phyloP scores from a whole-genome alignment of 2,797 vertebrate species.

The Neomorphus geoffroyi region DNA sequence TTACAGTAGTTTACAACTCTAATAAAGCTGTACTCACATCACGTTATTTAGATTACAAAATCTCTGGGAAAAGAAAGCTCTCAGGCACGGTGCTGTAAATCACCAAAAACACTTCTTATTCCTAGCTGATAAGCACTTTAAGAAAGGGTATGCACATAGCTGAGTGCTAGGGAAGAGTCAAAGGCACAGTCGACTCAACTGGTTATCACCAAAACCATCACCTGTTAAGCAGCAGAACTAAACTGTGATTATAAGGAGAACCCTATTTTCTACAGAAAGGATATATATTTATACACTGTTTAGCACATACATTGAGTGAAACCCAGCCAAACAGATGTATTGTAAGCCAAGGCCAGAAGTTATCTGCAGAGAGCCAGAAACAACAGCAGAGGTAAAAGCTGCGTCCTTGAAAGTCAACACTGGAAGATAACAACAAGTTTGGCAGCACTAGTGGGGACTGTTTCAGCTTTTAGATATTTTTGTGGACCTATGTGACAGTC shows the following conservation, averaged over 20 bases:
- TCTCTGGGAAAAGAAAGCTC: background rate
- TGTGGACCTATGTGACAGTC: background rate
- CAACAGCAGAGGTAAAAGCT: background rate
- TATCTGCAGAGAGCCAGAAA: background rate
- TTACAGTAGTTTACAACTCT: constrained; percentile 39
- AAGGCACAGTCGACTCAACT: background rate
- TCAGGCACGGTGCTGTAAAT: background rate
- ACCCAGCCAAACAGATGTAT: background rate
- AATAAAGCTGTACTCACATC: constrained; percentile 37
- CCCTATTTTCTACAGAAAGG: background rate
- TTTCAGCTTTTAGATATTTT: background rate
- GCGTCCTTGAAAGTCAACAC: background rate
- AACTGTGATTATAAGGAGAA: background rate
- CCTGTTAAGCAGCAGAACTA: background rate
- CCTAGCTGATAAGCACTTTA: background rate
- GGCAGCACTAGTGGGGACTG: background rate
- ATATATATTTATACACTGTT: background rate
- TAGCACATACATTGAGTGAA: background rate
- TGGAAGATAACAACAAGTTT: background rate
- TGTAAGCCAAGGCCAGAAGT: background rate
- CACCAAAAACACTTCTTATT: background rate
- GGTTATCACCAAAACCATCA: background rate
- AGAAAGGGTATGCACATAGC: background rate
- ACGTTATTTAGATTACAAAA: constrained; percentile 30
- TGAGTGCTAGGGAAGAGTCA: background rate